Percentiles rank a stretch among this genome's conserved stretches.
Evolutionary conservation across 2,797 vertebrate genomes (phyloP).

Genomic region (Gymnothorax javanicus): DNA sequence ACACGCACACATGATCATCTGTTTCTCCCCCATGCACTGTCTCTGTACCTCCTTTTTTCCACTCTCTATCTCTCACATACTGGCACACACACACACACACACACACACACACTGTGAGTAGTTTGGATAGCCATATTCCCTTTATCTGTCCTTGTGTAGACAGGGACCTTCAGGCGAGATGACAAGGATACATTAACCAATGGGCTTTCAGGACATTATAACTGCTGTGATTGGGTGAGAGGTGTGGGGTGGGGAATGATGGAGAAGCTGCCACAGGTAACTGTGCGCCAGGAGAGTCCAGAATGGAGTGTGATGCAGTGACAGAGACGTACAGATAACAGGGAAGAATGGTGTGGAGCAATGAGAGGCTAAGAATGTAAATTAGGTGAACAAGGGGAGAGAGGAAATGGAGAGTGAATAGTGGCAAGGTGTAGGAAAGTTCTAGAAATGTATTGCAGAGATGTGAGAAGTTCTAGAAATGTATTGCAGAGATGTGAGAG

Average conservation of each 20-base stretch:
- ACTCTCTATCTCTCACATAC: not conserved
- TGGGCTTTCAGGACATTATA: not conserved
- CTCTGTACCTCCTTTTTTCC: not conserved
- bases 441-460: not conserved
- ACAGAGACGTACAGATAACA: not conserved
- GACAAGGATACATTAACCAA: not conserved
- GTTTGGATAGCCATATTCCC: not conserved
- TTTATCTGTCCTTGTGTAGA: constrained; percentile 10
- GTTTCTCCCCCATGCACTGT: not conserved
- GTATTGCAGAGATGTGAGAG: not conserved
- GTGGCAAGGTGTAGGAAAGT: not conserved
- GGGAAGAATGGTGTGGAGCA: not conserved
- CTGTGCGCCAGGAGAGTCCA: not conserved
- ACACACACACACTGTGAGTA: constrained; percentile 4
- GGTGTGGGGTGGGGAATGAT: not conserved
- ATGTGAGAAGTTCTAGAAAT: not conserved
- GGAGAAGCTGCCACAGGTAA: not conserved
- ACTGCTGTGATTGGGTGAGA: not conserved
- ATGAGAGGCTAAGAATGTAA: not conserved
- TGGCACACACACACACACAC: not conserved
- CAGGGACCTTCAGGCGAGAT: not conserved
- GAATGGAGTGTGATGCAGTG: not conserved
- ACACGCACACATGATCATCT: not conserved
- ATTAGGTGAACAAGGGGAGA: not conserved
- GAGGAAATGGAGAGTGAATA: not conserved